Evolutionary conservation across 2,888 invertebrate genomes (phyloP).

Genomic region (Atethmia centrago): DNA sequence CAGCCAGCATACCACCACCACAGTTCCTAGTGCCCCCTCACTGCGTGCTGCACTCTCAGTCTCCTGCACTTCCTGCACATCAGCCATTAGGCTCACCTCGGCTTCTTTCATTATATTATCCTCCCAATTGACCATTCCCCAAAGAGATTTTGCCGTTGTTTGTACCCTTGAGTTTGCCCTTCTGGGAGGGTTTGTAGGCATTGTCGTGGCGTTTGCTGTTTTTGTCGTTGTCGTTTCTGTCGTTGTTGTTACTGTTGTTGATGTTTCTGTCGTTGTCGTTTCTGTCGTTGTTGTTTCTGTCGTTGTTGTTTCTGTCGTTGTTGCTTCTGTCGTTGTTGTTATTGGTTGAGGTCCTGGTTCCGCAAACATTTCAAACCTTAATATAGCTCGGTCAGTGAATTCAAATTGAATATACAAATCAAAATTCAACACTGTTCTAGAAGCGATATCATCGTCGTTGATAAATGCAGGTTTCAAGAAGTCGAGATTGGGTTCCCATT

Average conservation of each 20-base stretch:
- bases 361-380: conserved; percentile 1
- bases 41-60: not conserved
- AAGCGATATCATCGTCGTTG: not conserved
- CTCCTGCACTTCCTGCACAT: not conserved
- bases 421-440: not conserved
- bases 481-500: not conserved
- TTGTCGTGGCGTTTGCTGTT: not conserved
- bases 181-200: not conserved
- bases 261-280: not conserved
- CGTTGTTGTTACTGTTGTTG: not conserved
- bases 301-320: not conserved
- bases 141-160: not conserved
- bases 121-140: not conserved
- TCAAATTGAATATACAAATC: conserved; percentile 10
- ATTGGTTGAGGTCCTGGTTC: not conserved
- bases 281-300: not conserved
- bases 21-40: not conserved
- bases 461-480: not conserved
- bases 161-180: not conserved
- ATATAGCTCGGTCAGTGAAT: not conserved
- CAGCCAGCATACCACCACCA: not conserved
- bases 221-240: not conserved
- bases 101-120: not conserved
- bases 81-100: not conserved
- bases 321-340: not conserved